A percentile compares a stretch with the other conserved stretches of the same genome.
phyloP scores from a whole-genome alignment of 2,888 invertebrate genomes.

The Perithous albicinctus region DNA sequence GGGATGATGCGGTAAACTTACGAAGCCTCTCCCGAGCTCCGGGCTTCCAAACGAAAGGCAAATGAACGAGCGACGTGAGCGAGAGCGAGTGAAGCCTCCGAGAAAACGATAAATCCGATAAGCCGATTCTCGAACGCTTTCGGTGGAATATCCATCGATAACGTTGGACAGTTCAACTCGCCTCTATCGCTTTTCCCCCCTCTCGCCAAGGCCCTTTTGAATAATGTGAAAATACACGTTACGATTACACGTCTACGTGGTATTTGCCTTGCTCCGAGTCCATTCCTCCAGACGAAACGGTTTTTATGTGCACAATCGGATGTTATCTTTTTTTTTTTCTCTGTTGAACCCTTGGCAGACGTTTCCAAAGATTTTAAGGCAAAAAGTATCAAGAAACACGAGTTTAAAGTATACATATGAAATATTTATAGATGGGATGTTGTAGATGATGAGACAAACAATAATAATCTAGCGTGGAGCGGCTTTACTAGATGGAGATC shows the following conservation, averaged over 20 bases:
- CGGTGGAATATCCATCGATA: conserved; percentile 43
- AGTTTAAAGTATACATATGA: neutral
- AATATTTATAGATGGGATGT: neutral
- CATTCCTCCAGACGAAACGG: neutral
- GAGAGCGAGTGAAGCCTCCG: neutral
- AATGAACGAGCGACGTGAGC: conserved; percentile 11
- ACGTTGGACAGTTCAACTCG: conserved; percentile 31
- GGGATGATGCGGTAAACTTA: conserved; percentile 31
- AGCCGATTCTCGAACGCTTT: conserved; percentile 31
- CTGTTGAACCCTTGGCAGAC: neutral
- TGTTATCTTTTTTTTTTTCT: conserved; percentile 34
- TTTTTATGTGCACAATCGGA: conserved; percentile 1
- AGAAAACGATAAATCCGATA: conserved; percentile 58
- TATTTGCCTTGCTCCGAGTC: conserved; percentile 5
- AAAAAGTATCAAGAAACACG: neutral
- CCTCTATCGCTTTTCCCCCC: conserved; percentile 44
- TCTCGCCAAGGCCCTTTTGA: conserved; percentile 3
- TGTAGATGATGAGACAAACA: conserved; percentile 25
- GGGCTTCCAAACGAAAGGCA: conserved; percentile 20
- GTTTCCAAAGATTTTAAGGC: neutral
- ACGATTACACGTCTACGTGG: neutral
- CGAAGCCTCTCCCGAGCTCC: neutral
- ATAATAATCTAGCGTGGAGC: conserved; percentile 47
- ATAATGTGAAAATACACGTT: conserved; percentile 30
- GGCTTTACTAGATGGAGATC: conserved; percentile 66